Evolutionary conservation across 2,888 invertebrate species (phyloP).

Genomic region (Synergus umbraculus): DNA sequence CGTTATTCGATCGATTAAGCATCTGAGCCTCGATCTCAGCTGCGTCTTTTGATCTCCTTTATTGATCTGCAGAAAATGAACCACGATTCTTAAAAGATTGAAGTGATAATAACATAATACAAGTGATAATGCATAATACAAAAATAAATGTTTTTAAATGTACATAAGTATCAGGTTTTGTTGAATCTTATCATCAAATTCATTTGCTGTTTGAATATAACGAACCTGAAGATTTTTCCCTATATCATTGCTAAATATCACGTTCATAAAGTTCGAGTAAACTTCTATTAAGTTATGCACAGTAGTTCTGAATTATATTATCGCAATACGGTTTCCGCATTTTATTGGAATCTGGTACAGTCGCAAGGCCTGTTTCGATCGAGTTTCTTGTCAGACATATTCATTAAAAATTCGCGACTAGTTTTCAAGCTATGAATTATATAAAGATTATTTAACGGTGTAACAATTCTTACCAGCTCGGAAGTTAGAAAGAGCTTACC

Average conservation of each 20-base stretch:
- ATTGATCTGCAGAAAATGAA: too few relatives aligned
- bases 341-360: constrained; percentile 54
- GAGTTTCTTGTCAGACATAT: constrained; percentile 59
- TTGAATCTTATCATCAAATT: constrained; percentile 19
- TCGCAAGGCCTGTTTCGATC: constrained; percentile 57
- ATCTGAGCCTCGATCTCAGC: background rate
- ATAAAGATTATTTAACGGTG: constrained; percentile 64
- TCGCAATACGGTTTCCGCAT: constrained; percentile 50
- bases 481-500: constrained; percentile 63
- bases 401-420: constrained; percentile 58
- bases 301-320: constrained; percentile 16
- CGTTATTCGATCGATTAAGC: background rate
- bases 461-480: constrained; percentile 66
- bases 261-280: constrained; percentile 11
- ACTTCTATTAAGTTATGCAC: constrained; percentile 32
- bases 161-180: too few relatives aligned
- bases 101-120: too few relatives aligned
- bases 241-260: constrained; percentile 17
- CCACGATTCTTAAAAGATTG: too few relatives aligned
- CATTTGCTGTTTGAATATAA: background rate
- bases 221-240: background rate
- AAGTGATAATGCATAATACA: too few relatives aligned
- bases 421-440: constrained; percentile 61
- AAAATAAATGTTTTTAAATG: too few relatives aligned
- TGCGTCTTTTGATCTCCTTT: too few relatives aligned